phyloP scores from a whole-genome alignment of 2,113 vertebrate genomes.

The Bubo bubo region DNA sequence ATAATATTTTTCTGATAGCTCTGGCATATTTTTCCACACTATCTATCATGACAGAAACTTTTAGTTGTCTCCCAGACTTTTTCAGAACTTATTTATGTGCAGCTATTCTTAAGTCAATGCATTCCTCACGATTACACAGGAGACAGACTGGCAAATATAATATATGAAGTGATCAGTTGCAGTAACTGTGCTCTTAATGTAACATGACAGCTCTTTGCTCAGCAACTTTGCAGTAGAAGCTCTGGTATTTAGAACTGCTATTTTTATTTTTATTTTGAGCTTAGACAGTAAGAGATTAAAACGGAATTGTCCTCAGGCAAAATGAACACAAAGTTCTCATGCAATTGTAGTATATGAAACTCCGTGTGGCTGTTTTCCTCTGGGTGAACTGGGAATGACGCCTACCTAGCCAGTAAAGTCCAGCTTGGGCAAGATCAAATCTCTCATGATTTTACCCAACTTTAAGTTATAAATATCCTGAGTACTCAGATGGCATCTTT shows the following conservation, averaged over 20 bases:
- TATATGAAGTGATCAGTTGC: neutral
- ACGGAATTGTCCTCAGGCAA: neutral
- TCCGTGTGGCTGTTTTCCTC: neutral
- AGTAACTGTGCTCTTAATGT: neutral
- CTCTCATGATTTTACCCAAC: neutral
- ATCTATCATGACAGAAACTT: neutral
- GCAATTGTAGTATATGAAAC: neutral
- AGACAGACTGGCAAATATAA: conserved; percentile 10
- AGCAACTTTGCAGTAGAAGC: neutral
- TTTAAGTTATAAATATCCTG: neutral
- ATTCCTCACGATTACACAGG: neutral
- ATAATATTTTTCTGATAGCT: neutral
- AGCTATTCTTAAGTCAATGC: neutral
- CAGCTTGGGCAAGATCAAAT: neutral
- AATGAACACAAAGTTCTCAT: neutral
- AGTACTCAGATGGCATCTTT: neutral
- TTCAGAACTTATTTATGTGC: neutral
- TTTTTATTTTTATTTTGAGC: conserved; percentile 21
- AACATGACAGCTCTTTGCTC: neutral
- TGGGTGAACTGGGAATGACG: neutral
- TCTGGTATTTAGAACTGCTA: neutral
- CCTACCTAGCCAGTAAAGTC: neutral
- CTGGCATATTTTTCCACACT: neutral
- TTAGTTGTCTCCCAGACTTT: neutral
- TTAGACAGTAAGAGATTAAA: neutral